Base-by-base conservation (phyloP, 2,888 invertebrate species). In the Drosophila anomalata region DNA sequence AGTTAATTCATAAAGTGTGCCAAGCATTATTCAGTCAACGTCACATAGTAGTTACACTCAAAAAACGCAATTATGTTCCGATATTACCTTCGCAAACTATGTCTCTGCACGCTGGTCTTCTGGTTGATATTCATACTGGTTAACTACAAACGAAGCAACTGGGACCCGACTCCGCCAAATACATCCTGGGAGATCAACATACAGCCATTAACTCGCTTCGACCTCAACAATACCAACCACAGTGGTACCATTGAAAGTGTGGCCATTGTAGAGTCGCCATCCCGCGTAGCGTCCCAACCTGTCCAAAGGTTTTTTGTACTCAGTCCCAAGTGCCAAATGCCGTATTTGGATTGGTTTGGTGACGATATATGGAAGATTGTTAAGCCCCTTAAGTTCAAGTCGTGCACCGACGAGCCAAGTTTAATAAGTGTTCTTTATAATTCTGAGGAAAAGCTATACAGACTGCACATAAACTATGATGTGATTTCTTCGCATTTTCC, bases 341-440 rank as follows among this genome's bases (percentile, higher is more conserved):
- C 66, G 4, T 51, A 54, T 56, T 22, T 71, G 0, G n/a, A 74
- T 46, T 58, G 60, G 0, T 59, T 61, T 12, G 24, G 39, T 1
- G 0, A 24, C 0, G 65, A 61, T 1, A 26, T 58, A 1, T 20
- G 36, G 24, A 12, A 26, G 1, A 11, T 9, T 0, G 24, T 14
- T 8, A 0, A 0, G 2, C 41, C 51, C 4, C 2, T 29, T 0
- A 1, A 20, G 3, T 60, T 51, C 22, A 46, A 41, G 17, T 0
- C 17, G 1, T 80, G 79, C 44, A 12, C 57, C n/a, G 46, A 53
- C 20, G 62, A 60, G n/a, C 20, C 55, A 2, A 62, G 56, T 24
- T 42, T 66, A 6, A 53, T 83, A 33, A 39, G 24, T 2, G 50
- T 76, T 7, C 24, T 7, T 6, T 80, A 63, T 48, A 46, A 83